Base-by-base conservation (phyloP, 2,888 invertebrate genomes). In the Himalopsyche kuldschensis region DNA sequence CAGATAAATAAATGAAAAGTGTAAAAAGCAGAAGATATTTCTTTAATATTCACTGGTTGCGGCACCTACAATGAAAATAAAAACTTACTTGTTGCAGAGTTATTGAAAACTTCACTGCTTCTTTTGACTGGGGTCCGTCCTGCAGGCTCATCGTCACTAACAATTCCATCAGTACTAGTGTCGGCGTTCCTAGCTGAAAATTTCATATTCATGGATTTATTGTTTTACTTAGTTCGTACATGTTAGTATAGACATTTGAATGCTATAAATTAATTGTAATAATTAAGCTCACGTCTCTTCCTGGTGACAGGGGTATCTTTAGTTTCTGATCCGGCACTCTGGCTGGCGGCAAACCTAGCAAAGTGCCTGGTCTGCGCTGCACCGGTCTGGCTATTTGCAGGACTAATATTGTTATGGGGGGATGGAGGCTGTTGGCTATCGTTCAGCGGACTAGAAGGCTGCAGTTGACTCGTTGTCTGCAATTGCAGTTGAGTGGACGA, bases 401-500 rank as follows among this genome's bases (percentile, higher is more conserved):
- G 27, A 27, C 69, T 27, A 3, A 69, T 27, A 69, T 69, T 69
- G 69, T 8, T 27, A 69, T 15, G 27, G 30, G 69, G 69, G 2
- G 69, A 69, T 24, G 69, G 69, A 27, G 69, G 69, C 27, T 30
- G 24, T 11, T 69, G 69, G 27, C 0, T 27, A 27, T 69, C 69
- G 27, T 24, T 27, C 27, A 69, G 69, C 2, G 69, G 69, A 69
- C 69, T 69, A 30, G 69, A 69, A 0, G 89, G 88, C 0, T 89
- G 89, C 0, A 88, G 85, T 1, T 88, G 69, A 27, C 27, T 69
- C 24, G 69, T 27, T 2, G 69, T 27, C 24, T 24, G 55, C 89
- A 0, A 90, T 90, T 3, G 89, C 89, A 82, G 90, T 90, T 78
- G 91, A 90, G 0, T 90, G 90, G 0, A 90, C 90, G 82, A 91